These are phyloP conservation scores for Asobara japonica DNA, from an alignment of 1,140 invertebrate genomes.

Conservation along the genomic window DNA sequence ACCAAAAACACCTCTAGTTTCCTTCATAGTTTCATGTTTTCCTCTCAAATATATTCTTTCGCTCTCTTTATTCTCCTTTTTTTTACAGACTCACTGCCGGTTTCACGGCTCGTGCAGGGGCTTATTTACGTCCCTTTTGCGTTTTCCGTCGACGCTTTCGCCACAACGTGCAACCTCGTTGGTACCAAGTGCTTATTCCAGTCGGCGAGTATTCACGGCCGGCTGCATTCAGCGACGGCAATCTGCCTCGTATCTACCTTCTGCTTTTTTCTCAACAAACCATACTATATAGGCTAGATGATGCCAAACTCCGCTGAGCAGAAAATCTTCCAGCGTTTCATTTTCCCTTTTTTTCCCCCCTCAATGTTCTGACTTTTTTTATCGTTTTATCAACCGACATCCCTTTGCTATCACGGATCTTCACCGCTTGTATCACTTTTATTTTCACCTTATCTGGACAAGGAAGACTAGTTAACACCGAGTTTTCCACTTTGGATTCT, in stretches of 20 bases:
- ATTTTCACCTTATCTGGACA: not conserved
- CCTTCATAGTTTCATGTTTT: not conserved
- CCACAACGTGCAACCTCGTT: constrained; percentile 9
- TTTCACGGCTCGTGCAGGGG: not conserved
- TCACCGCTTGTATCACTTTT: not conserved
- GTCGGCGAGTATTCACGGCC: constrained; percentile 34
- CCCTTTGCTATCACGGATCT: not conserved
- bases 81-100: not conserved
- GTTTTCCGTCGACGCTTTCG: constrained; percentile 11
- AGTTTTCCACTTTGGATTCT: not conserved
- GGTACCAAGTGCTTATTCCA: constrained; percentile 28
- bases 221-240: constrained; percentile 38
- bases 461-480: constrained; percentile 25
- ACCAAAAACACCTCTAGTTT: not conserved
- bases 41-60: not conserved
- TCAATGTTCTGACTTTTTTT: not conserved
- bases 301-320: constrained; percentile 32
- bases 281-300: constrained; percentile 34
- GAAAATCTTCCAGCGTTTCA: constrained; percentile 34
- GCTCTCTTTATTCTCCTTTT: not conserved
- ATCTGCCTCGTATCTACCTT: constrained; percentile 34
- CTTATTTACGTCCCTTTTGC: constrained; percentile 10
- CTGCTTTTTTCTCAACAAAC: not conserved
- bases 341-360: constrained; percentile 15
- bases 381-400: constrained; percentile 10